Conservation (phyloP, 2,888 invertebrate genomes). For the Cremastinae sp. region DNA sequence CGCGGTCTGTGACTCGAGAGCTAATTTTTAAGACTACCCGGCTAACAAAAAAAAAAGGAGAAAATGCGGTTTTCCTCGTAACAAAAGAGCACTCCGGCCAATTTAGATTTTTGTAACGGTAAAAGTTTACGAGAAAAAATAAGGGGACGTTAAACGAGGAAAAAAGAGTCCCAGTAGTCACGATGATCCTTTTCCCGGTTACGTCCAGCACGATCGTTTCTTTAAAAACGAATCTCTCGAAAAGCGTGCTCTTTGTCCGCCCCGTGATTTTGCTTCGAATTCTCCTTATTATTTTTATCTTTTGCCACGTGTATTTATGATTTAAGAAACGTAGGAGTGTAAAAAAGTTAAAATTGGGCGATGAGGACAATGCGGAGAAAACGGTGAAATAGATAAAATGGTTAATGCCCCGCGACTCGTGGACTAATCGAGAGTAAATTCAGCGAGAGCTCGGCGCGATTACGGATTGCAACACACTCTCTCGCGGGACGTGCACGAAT, state of each 20-base stretch:
- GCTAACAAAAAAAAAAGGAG: not conserved
- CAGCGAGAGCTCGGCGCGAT: slow-evolving; percentile 38
- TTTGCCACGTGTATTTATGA: not conserved
- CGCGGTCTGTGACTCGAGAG: slow-evolving; percentile 53
- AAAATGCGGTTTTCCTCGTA: slow-evolving; percentile 18
- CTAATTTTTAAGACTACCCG: slow-evolving; percentile 13
- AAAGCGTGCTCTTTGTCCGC: slow-evolving; percentile 27
- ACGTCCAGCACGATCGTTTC: not conserved
- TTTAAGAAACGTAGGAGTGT: too few species aligned
- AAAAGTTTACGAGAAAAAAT: slow-evolving; percentile 23
- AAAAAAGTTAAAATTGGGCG: not conserved
- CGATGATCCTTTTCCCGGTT: not conserved
- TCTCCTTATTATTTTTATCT: not conserved
- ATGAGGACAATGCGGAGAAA: not conserved
- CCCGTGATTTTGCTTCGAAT: too few species aligned
- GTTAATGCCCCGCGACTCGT: slow-evolving; percentile 13
- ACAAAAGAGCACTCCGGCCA: slow-evolving; percentile 36
- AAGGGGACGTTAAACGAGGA: slow-evolving; percentile 2
- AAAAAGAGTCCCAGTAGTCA: not conserved
- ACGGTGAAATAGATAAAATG: not conserved
- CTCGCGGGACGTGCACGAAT: not conserved
- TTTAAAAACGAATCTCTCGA: not conserved
- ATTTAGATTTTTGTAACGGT: slow-evolving; percentile 45
- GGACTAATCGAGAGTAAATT: slow-evolving; percentile 37
- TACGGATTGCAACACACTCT: slow-evolving; percentile 43